Conservation (phyloP, 2,888 invertebrate species). For the Lampropteryx suffumata region DNA sequence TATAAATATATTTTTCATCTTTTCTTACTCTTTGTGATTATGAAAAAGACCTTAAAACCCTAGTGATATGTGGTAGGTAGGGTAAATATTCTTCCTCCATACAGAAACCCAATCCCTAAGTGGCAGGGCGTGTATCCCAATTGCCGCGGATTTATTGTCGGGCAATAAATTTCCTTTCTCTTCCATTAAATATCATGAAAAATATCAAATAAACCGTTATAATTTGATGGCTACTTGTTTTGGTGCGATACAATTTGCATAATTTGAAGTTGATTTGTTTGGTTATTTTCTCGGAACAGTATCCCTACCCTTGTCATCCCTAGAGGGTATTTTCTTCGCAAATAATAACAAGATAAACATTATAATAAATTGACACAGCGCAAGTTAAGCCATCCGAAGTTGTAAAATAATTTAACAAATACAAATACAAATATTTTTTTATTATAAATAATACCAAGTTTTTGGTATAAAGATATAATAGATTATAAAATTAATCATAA, state of each 20-base stretch:
- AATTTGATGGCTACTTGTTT: slow-evolving; percentile 40
- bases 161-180: slow-evolving; percentile 53
- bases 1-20: too few species aligned
- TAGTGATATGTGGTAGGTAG: too few species aligned
- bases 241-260: slow-evolving; percentile 19
- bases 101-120: slow-evolving; percentile 31
- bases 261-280: slow-evolving; percentile 10
- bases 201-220: slow-evolving; percentile 61
- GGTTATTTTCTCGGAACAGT: not conserved
- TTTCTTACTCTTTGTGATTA: too few species aligned
- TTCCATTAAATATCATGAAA: slow-evolving; percentile 63
- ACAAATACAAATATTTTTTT: too few species aligned
- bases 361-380: too few species aligned
- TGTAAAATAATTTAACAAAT: too few species aligned
- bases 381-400: too few species aligned
- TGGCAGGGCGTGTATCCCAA: slow-evolving; percentile 41
- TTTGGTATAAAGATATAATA: too few species aligned
- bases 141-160: slow-evolving; percentile 53
- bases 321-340: not conserved
- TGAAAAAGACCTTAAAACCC: too few species aligned
- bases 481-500: too few species aligned
- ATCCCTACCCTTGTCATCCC: not conserved
- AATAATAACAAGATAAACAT: not conserved
- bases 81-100: not conserved
- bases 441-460: too few species aligned